Conservation (phyloP, 30 jellyfish, hydroid and myxozoan genomes). For the Nemopilema nomurai region DNA sequence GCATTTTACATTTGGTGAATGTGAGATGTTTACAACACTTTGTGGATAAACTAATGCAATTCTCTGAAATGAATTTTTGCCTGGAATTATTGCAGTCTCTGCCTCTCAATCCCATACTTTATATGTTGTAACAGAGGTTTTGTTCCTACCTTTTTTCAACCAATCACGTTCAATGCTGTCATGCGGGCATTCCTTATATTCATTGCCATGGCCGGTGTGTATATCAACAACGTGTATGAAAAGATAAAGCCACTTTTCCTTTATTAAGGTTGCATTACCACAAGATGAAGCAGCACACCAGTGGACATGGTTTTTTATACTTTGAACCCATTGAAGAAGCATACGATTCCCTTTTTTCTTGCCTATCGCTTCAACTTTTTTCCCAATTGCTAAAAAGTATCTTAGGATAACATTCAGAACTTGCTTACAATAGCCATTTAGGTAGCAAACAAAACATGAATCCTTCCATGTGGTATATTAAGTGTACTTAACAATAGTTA, state of each 20-base stretch:
- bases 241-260: slow-evolving; percentile 1
- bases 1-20: not conserved
- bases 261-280: not conserved
- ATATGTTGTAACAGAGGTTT: slow-evolving; percentile 1
- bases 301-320: not conserved
- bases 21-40: not conserved
- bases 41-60: not conserved
- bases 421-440: not conserved
- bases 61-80: not conserved
- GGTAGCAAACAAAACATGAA: not conserved
- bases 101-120: not conserved
- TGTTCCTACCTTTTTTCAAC: slow-evolving; percentile 6
- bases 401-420: not conserved
- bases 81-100: not conserved
- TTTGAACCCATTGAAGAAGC: slow-evolving; percentile 12
- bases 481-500: not conserved
- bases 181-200: slow-evolving; percentile 6
- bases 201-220: slow-evolving; percentile 6
- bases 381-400: slow-evolving; percentile 11
- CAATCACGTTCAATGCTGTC: slow-evolving; percentile 17
- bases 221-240: slow-evolving; percentile 8
- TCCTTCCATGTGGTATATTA: not conserved
- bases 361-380: slow-evolving; percentile 8
- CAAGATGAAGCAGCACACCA: slow-evolving; percentile 17
- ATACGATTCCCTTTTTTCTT: slow-evolving; percentile 11